A percentile compares a stretch with the other conserved stretches of the same genome.
Evolutionary conservation across 2,888 invertebrate species (phyloP).

Genomic region (Tipula helvola): DNA sequence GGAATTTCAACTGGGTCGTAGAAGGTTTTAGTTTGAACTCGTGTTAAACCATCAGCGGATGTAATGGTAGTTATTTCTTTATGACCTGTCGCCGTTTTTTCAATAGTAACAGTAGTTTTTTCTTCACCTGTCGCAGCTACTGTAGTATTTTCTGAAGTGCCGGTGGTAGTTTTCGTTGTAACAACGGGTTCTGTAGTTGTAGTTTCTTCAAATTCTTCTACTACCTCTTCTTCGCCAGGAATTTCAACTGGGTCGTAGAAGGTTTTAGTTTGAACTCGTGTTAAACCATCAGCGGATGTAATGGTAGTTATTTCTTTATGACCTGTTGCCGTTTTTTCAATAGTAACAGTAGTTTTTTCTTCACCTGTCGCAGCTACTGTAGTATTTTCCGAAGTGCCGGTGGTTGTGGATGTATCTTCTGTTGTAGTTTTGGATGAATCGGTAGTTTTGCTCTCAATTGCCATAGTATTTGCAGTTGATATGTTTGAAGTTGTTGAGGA

Average conservation of each 20-base stretch:
- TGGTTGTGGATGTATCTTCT: constrained; percentile 16
- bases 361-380: constrained; percentile 7
- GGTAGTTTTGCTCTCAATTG: background rate
- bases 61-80: constrained; percentile 28
- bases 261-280: constrained; percentile 30
- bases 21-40: constrained; percentile 31
- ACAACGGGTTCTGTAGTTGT: constrained; percentile 16
- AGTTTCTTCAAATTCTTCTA: constrained; percentile 18
- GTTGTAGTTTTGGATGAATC: background rate
- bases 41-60: constrained; percentile 31
- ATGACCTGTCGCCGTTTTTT: constrained; percentile 22
- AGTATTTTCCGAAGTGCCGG: background rate
- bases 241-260: constrained; percentile 31
- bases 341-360: constrained; percentile 13
- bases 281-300: constrained; percentile 31
- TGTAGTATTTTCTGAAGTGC: background rate
- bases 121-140: constrained; percentile 10
- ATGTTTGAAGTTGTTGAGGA: background rate
- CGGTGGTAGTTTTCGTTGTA: constrained; percentile 18
- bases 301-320: constrained; percentile 28
- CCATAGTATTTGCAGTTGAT: background rate
- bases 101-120: constrained; percentile 13
- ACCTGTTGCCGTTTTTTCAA: constrained; percentile 19
- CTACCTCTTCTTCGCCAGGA: constrained; percentile 15
- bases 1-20: constrained; percentile 28